Base-by-base conservation (phyloP, 1,140 invertebrate species). In the Proales similis region DNA sequence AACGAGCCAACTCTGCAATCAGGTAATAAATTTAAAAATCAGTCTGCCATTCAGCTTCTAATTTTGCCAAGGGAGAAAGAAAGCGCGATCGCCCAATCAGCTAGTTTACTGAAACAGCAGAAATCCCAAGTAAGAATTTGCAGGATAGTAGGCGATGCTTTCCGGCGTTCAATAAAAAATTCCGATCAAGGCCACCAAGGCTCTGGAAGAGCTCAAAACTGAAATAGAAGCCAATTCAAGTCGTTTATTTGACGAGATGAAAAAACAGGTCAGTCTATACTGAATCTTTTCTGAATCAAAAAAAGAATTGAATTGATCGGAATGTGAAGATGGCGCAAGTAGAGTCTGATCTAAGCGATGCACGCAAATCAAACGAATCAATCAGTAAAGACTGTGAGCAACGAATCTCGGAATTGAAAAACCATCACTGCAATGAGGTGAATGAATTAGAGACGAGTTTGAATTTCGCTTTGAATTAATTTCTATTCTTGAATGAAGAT, bases 221-320 rank as follows among this genome's bases (percentile, higher is more conserved):
- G 70, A 76, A 63, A 71, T 76, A 3, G 72, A 74, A 61, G 68
- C 69, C 39, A 74, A 74, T 57, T 71, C 73, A 42, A 67, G 39
- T 7, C 63, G 66, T 26, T 69, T 76, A 66, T 74, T 72, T 66
- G 68, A 70, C 53, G 74, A 74, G 33, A 74, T 73, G 71, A 74
- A 72, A 64, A 66, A 71, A 63, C 73, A 76, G 70, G 70, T 73
- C 19, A 46, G 14, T 17, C 14, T 12, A 46, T 22, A 7, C n/a
- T 11, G 11, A 46, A n/a, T 14, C 17, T 46, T 9, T 9, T 14
- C 17, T 46, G 9, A 14, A 12, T 9, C 11, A 29, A n/a, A 0
- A 3, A n/a, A n/a, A 4, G 12, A 14, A 4, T 0, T 17, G 36
- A 32, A 3, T 29, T 12, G 12, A 51, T n/a, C n/a, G n/a, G n/a